phyloP scores from a whole-genome alignment of 2,888 invertebrate species.

The Punctoribates punctum region DNA sequence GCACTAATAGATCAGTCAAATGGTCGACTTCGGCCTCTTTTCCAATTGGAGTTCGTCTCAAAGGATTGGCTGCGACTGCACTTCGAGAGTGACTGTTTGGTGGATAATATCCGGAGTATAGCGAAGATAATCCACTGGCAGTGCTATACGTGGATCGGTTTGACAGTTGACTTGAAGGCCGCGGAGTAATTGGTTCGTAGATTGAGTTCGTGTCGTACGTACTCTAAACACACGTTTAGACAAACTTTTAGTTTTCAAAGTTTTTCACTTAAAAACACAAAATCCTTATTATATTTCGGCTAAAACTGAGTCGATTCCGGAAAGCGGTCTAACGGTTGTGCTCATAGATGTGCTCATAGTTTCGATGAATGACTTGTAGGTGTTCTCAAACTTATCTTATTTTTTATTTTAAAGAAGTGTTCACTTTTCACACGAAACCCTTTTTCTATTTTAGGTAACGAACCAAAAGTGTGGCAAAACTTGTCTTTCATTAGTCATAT shows the following conservation, averaged over 20 bases:
- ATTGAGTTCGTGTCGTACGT: constrained; percentile 73
- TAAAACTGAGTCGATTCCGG: constrained; percentile 24
- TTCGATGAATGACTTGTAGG: not conserved
- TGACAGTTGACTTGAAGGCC: constrained; percentile 58
- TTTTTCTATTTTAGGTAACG: constrained; percentile 30
- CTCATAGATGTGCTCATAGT: not conserved
- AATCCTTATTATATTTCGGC: not conserved
- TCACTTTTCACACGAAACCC: constrained; percentile 18
- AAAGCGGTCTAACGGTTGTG: not conserved
- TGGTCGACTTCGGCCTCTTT: constrained; percentile 84
- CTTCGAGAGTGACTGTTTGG: constrained; percentile 53
- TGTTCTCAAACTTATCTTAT: not conserved
- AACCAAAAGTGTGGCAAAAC: constrained; percentile 23
- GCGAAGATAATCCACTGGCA: constrained; percentile 66
- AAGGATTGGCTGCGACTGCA: constrained; percentile 50
- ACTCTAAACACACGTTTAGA: constrained; percentile 55
- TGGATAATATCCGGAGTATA: constrained; percentile 55
- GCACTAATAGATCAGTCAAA: constrained; percentile 78
- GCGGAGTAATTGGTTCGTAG: constrained; percentile 85
- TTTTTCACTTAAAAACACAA: constrained; percentile 1
- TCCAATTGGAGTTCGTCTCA: constrained; percentile 49
- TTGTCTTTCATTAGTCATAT: constrained; percentile 9
- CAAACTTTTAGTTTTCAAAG: constrained; percentile 39
- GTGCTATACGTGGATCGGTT: constrained; percentile 56
- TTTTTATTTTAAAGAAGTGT: not conserved